Base-by-base conservation (phyloP, 2,113 vertebrate species). In the Rhinichthys klamathensis region DNA sequence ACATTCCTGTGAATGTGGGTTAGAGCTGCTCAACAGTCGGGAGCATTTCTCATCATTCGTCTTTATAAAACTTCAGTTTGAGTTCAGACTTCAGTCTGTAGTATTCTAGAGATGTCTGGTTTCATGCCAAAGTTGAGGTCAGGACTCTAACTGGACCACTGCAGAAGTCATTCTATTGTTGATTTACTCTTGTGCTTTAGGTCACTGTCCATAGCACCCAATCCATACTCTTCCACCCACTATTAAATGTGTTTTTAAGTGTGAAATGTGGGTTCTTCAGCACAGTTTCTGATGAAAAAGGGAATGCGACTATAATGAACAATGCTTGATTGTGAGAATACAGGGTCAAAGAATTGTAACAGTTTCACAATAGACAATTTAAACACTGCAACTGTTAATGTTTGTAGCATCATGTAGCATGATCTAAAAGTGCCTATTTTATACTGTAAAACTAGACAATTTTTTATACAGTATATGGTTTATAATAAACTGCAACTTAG, bases 181-280 rank as follows among this genome's bases (percentile, higher is more conserved):
- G 32, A 41, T 70, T 70, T 70, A 41, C 35, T 70, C 67, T 70
- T 70, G 67, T 41, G 67, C 67, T 72, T 72, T 72, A 23, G 38
- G 69, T 72, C 69, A 72, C 4, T 72, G 21, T 72, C 16, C 3
- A 3, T 69, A 35, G 32, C 32, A 69, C 30, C 35, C 23, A 44
- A 72, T 44, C 35, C 38, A 72, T 72, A 44, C 38, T 72, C 44
- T 44, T 72, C 11, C 21, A 72, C 69, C 69, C 41, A 38, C 21
- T 12, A 21, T 70, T 70, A 70, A 38, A 70, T 70, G 1, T 69
- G 65, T 35, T 38, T 16, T 32, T 6, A 32, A 30, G 15, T 21
- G 30, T 70, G 32, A 70, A 70, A 70, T 65, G 60, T 67, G 63
- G 9, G n/a, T 69, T 69, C 65, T 69, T 69, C 3, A 69, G 15